Percentiles rank a stretch among this genome's conserved stretches.
Conservation (phyloP, 2,797 vertebrate genomes). For the Lepidocolaptes lacrymiger region DNA sequence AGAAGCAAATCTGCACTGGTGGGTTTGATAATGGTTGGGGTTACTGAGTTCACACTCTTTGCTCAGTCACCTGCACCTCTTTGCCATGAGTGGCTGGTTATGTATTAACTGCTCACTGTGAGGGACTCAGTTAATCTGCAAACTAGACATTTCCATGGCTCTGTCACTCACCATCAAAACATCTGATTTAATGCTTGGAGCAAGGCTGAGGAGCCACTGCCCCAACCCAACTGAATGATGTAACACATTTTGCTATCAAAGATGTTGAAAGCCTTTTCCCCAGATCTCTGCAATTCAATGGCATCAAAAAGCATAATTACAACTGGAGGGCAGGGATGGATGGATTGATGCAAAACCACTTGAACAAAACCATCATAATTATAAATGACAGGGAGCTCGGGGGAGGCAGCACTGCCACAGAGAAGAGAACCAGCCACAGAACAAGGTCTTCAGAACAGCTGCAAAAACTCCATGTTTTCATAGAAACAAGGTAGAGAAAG, state of each 20-base stretch:
- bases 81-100: neutral
- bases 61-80: neutral
- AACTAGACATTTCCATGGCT: neutral
- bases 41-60: neutral
- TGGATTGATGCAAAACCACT: neutral
- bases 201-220: neutral
- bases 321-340: neutral
- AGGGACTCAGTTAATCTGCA: neutral
- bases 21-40: neutral
- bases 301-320: neutral
- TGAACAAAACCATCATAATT: neutral
- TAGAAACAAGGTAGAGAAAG: neutral
- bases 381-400: neutral
- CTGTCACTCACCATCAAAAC: neutral
- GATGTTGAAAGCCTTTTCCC: neutral
- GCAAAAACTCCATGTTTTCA: neutral
- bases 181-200: neutral
- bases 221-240: neutral
- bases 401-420: neutral
- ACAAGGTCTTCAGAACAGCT: neutral
- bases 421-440: neutral
- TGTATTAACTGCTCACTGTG: neutral
- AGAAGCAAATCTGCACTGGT: neutral
- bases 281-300: neutral
- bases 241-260: neutral